phyloP scores from a whole-genome alignment of 2,113 vertebrate genomes.

The Microtus ochrogaster region DNA sequence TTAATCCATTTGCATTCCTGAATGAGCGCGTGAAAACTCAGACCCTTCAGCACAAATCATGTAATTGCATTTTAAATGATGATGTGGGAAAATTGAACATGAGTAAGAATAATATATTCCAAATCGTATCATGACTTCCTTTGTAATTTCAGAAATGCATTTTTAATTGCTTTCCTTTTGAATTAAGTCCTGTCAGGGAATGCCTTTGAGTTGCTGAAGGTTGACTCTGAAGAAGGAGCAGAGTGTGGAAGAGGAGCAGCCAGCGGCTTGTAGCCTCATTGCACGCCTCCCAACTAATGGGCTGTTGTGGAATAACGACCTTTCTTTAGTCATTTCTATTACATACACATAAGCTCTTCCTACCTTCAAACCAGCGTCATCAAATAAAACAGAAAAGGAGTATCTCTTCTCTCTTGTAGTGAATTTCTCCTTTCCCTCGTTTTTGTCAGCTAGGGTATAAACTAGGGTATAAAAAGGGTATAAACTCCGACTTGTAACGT shows the following conservation, averaged over 20 bases:
- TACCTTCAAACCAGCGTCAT: background rate
- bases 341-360: background rate
- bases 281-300: background rate
- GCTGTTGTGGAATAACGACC: background rate
- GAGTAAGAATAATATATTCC: constrained; percentile 45
- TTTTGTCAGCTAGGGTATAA: constrained; percentile 5
- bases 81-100: constrained; percentile 54
- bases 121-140: constrained; percentile 27
- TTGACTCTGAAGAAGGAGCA: constrained; percentile 8
- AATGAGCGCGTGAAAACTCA: constrained; percentile 48
- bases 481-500: constrained; percentile 18
- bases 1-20: constrained; percentile 61
- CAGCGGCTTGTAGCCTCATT: background rate
- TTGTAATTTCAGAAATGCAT: constrained; percentile 51
- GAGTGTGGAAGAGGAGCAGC: background rate
- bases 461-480: background rate
- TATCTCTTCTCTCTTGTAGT: background rate
- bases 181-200: constrained; percentile 43
- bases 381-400: background rate
- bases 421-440: constrained; percentile 16
- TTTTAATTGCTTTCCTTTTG: constrained; percentile 49
- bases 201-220: background rate
- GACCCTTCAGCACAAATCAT: constrained; percentile 46
- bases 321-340: background rate
- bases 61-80: constrained; percentile 58